A percentile compares a stretch with the other conserved stretches of the same genome.
These are phyloP conservation scores for Hippocampus abdominalis DNA, from an alignment of 2,113 vertebrate species.

Conservation along the genomic window DNA sequence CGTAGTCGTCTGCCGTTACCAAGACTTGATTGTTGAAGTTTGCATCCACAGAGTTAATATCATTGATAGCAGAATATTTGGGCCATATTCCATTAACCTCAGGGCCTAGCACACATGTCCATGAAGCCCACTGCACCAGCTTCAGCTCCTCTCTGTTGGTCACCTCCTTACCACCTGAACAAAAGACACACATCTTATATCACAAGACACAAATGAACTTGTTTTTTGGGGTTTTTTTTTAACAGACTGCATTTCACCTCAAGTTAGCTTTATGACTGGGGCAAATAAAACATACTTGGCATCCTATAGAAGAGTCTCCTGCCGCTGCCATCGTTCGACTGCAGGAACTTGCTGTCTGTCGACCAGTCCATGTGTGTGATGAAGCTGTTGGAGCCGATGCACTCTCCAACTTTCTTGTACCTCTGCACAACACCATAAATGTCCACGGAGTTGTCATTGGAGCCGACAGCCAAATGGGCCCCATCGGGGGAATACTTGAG, in stretches of 20 bases:
- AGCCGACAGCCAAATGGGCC: conserved; percentile 89
- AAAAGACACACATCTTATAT: conserved; percentile 29
- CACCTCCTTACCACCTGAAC: conserved; percentile 92
- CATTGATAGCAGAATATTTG: conserved; percentile 92
- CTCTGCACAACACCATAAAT: conserved; percentile 92
- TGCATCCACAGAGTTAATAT: conserved; percentile 95
- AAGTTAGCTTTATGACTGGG: neutral
- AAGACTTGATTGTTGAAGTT: conserved; percentile 94
- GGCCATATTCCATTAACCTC: conserved; percentile 98
- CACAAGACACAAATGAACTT: neutral
- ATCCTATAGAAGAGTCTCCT: conserved; percentile 92
- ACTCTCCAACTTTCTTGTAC: conserved; percentile 93
- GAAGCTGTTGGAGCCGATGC: conserved; percentile 86
- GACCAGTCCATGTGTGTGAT: conserved; percentile 99
- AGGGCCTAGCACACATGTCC: conserved; percentile 91
- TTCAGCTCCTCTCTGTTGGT: conserved; percentile 92
- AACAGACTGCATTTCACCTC: neutral
- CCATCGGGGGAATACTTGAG: conserved; percentile 97
- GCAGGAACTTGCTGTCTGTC: conserved; percentile 90
- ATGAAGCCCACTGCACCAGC: conserved; percentile 89
- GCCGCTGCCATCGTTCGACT: conserved; percentile 91
- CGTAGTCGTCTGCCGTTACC: conserved; percentile 95
- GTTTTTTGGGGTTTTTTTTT: neutral
- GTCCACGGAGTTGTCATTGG: conserved; percentile 92
- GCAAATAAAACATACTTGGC: conserved; percentile 78